Evolutionary conservation across 2,113 vertebrate genomes (phyloP), one percentile per base, ranked within the genome.

Genomic region (Chlorodrepanis virens): DNA sequence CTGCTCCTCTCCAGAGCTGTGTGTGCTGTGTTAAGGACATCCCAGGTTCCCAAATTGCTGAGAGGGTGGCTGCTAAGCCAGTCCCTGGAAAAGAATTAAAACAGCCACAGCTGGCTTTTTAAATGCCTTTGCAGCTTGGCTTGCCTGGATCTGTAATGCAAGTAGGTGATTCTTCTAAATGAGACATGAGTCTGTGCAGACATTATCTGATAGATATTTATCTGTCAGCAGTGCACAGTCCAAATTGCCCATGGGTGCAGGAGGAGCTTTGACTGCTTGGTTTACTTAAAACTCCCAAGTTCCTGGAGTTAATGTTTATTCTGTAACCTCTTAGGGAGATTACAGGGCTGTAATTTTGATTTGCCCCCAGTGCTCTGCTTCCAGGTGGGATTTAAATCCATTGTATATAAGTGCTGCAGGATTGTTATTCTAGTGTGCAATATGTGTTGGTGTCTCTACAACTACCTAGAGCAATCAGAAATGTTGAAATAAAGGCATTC

Each of bases 401-500:
- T 39, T 0, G 0, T 44, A 1, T 40, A 5, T 22, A 33, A 72
- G 11, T 0, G 0, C 59, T 47, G 22, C 4, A 2, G 45, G 49
- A 50, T 83, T 71, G 5, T 87, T 84, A 7, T 21, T 47, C 8
- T 37, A 3, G 28, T 21, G 60, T 85, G 65, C 10, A 19, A 0
- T 69, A 8, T 18, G 11, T 72, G 28, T 40, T 49, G 22, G 61
- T 60, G 59, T 37, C 56, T 56, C 10, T 63, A 4, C 12, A 42
- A 1, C 12, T 63, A 10, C 2, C 39, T 23, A 25, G 63, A 37
- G 2, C 27, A 33, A 6, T 61, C 42, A 87, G 60, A 82, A 82
- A 52, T 60, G 27, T 14, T 75, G 44, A 63, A 87, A 25, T 89
- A 47, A 84, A 82, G 13, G 10, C 5, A 11, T 86, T 83, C 14